phyloP scores from a whole-genome alignment of 2,888 invertebrate species.

The Leptinotarsa juncta region DNA sequence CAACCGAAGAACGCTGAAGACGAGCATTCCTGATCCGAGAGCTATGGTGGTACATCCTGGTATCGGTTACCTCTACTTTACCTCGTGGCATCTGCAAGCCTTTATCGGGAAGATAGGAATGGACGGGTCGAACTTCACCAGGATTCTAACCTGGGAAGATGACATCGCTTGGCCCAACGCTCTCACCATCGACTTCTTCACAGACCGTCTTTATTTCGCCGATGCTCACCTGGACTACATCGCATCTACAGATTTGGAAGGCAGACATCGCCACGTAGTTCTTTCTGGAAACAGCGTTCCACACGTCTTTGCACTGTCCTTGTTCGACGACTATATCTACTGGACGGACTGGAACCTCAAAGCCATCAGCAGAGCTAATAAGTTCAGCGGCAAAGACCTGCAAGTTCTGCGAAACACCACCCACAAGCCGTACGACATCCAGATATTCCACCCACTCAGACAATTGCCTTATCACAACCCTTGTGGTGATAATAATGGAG shows the following conservation, averaged over 20 bases:
- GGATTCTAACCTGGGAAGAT: constrained; percentile 90
- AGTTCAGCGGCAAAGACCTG: constrained; percentile 85
- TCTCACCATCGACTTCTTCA: constrained; percentile 94
- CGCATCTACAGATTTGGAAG: constrained; percentile 93
- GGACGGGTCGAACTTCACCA: constrained; percentile 93
- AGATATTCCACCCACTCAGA: constrained; percentile 91
- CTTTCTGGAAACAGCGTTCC: constrained; percentile 86
- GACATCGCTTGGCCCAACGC: constrained; percentile 99
- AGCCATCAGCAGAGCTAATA: constrained; percentile 90
- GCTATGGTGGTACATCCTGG: constrained; percentile 96
- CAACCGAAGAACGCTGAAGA: constrained; percentile 88
- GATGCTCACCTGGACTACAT: constrained; percentile 99
- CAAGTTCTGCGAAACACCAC: constrained; percentile 87
- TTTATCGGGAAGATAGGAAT: constrained; percentile 97
- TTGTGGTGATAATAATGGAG: constrained; percentile 92
- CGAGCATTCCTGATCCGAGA: constrained; percentile 91
- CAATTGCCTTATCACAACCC: constrained; percentile 90
- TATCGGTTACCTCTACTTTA: constrained; percentile 92
- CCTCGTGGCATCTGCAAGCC: constrained; percentile 96
- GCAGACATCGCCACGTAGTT: constrained; percentile 85
- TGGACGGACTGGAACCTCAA: constrained; percentile 99
- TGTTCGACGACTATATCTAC: constrained; percentile 93
- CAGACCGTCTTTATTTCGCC: constrained; percentile 95
- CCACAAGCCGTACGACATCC: constrained; percentile 94
- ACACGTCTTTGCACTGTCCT: constrained; percentile 93